Base-by-base conservation (phyloP, 2,888 invertebrate species). In the Cosmia pyralina region DNA sequence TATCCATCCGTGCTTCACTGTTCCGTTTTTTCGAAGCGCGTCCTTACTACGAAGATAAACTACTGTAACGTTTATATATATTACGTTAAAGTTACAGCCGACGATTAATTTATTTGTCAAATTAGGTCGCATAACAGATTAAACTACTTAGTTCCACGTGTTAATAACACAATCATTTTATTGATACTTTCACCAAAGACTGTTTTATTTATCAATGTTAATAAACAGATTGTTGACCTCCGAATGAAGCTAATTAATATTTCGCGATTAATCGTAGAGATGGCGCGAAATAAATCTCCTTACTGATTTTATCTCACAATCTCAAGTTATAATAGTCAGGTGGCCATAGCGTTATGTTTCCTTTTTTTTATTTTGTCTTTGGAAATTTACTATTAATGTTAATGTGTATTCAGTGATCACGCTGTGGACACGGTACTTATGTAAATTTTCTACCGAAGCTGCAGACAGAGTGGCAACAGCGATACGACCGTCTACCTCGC, bases 401-500 rank as follows among this genome's bases (percentile, higher is more conserved):
- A 91, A 91, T 91, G 90, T 90, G 87, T 88, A 90, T 91, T 91
- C 88, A 87, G 72, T 81, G 88, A 90, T 94, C 93, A 94, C 92
- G 93, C 93, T 91, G 90, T 80, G 84, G 81, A 75, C 90, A 88
- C 89, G 90, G 87, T 87, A 86, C 86, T 91, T 94, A 94, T 94
- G 93, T 89, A 88, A 94, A 94, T 94, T 87, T 69, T 76, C 78
- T 79, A 83, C 79, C 84, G 91, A 88, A 86, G 84, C 79, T 92
- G 91, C 92, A 95, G 95, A 95, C 95, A 94, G 93, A 90, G 89
- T 94, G 95, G 95, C 95, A 93, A 92, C 94, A 87, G 59, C 44
- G 64, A 81, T 85, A 79, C 84, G 87, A 84, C 82, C 85, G 88
- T 86, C 75, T 76, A 75, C 70, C 59, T 72, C 64, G 66, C 62